A percentile compares a stretch with the other conserved stretches of the same genome.
Evolutionary conservation across 1,140 invertebrate species (phyloP).

Genomic region (Cydia amplana): DNA sequence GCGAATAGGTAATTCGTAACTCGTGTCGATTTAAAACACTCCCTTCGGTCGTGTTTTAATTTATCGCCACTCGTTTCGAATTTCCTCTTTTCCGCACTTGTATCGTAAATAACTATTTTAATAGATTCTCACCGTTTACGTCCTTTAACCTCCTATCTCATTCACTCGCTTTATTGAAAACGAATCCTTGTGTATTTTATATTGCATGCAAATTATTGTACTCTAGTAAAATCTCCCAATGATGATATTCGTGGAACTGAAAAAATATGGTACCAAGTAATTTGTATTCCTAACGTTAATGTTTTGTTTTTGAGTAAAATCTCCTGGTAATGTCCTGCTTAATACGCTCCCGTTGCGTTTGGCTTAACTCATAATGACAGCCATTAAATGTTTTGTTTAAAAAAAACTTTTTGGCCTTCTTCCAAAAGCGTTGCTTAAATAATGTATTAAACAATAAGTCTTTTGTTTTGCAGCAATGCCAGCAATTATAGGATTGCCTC

Average conservation of each 20-base stretch:
- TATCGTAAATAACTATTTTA: too few species aligned
- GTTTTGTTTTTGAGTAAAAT: slow-evolving; percentile 11
- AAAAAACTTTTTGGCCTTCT: slow-evolving; percentile 11
- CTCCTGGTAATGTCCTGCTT: slow-evolving; percentile 1
- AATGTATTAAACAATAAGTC: slow-evolving; percentile 12
- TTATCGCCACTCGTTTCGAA: too few species aligned
- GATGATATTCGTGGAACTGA: not conserved
- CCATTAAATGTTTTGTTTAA: slow-evolving; percentile 25
- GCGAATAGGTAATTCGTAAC: too few species aligned
- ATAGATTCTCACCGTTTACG: not conserved
- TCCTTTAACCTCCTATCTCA: not conserved
- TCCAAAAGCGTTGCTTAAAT: slow-evolving; percentile 5
- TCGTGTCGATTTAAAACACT: too few species aligned
- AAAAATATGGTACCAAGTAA: not conserved
- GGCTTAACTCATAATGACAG: slow-evolving; percentile 29
- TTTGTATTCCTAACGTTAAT: not conserved
- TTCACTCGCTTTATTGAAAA: not conserved
- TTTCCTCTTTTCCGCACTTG: too few species aligned
- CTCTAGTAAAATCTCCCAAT: not conserved
- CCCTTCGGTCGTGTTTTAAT: too few species aligned
- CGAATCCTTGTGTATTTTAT: not conserved
- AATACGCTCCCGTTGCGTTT: slow-evolving; percentile 7
- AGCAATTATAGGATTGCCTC: slow-evolving; percentile 22
- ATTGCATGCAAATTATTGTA: not conserved
- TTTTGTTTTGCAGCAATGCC: slow-evolving; percentile 15